Conservation (phyloP, 2,113 vertebrate genomes). For the Scophthalmus maximus region DNA sequence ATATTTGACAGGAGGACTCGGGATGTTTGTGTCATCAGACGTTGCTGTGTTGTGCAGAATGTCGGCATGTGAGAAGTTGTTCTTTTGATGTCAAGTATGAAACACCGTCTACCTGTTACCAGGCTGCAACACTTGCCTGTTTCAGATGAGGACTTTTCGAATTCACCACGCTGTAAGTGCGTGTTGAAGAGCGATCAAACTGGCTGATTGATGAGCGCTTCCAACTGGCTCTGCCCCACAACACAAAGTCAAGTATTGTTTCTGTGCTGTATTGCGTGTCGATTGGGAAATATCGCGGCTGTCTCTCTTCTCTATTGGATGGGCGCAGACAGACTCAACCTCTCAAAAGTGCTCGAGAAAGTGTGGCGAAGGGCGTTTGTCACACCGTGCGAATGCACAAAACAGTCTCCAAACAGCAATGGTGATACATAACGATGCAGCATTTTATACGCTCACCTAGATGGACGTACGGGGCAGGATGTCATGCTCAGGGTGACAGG, state of each 20-base stretch:
- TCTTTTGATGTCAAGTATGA: slow-evolving; percentile 29
- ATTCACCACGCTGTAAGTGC: slow-evolving; percentile 17
- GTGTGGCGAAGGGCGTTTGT: slow-evolving; percentile 42
- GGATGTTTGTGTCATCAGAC: slow-evolving; percentile 38
- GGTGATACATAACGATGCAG: slow-evolving; percentile 49
- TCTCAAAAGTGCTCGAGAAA: slow-evolving; percentile 48
- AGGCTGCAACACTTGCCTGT: slow-evolving; percentile 17
- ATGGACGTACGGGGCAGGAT: slow-evolving; percentile 17
- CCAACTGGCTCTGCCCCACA: slow-evolving; percentile 31
- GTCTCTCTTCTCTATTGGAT: slow-evolving; percentile 38
- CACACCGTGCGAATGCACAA: slow-evolving; percentile 25
- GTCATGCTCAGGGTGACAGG: slow-evolving; percentile 5
- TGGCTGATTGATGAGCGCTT: slow-evolving; percentile 44
- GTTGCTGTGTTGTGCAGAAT: slow-evolving; percentile 38
- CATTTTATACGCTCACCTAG: slow-evolving; percentile 31
- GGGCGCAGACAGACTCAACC: slow-evolving; percentile 33
- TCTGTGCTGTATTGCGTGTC: slow-evolving; percentile 32
- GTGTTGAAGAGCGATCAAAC: slow-evolving; percentile 37
- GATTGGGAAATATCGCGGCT: slow-evolving; percentile 57
- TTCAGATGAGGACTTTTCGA: slow-evolving; percentile 43
- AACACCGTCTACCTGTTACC: slow-evolving; percentile 33
- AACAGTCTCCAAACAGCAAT: slow-evolving; percentile 24
- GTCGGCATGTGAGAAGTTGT: slow-evolving; percentile 34
- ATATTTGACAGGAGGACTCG: slow-evolving; percentile 38
- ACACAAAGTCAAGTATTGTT: slow-evolving; percentile 61